phyloP scores from a whole-genome alignment of 2,113 vertebrate species.

The Procapra przewalskii region DNA sequence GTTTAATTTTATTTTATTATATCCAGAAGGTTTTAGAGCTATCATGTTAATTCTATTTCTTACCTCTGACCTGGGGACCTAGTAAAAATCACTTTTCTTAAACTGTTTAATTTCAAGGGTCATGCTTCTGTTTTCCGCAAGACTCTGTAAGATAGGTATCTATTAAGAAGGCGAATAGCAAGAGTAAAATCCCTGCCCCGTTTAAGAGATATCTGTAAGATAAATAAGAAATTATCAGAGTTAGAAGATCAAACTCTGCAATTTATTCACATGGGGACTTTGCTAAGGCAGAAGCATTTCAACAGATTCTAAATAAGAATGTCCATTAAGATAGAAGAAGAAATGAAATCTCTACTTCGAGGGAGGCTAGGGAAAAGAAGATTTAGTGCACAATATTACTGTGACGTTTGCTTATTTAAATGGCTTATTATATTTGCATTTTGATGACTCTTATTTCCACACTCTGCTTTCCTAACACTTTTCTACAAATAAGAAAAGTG shows the following conservation, averaged over 20 bases:
- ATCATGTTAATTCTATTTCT: neutral
- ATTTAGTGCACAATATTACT: neutral
- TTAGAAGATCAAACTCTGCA: neutral
- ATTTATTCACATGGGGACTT: neutral
- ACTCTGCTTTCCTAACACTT: constrained; percentile 70
- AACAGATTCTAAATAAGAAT: constrained; percentile 39
- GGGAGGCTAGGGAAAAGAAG: neutral
- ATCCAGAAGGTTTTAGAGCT: neutral
- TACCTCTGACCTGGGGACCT: neutral
- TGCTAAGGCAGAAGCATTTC: neutral
- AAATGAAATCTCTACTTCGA: constrained; percentile 22
- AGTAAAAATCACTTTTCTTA: constrained; percentile 18
- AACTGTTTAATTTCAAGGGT: neutral
- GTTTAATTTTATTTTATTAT: neutral
- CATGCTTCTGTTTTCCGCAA: neutral
- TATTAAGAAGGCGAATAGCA: neutral
- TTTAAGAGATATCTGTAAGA: neutral
- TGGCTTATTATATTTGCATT: constrained; percentile 74
- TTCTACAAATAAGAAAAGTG: constrained; percentile 66
- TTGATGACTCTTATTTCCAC: constrained; percentile 68
- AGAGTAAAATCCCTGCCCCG: neutral
- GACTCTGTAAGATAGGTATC: neutral
- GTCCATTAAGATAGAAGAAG: neutral
- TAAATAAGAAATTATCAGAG: neutral
- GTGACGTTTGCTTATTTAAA: constrained; percentile 75